A percentile compares a stretch with the other conserved stretches of the same genome.
These are phyloP conservation scores for Montipora foliosa DNA, from an alignment of 64 coral and sea anemone species.

Conservation along the genomic window DNA sequence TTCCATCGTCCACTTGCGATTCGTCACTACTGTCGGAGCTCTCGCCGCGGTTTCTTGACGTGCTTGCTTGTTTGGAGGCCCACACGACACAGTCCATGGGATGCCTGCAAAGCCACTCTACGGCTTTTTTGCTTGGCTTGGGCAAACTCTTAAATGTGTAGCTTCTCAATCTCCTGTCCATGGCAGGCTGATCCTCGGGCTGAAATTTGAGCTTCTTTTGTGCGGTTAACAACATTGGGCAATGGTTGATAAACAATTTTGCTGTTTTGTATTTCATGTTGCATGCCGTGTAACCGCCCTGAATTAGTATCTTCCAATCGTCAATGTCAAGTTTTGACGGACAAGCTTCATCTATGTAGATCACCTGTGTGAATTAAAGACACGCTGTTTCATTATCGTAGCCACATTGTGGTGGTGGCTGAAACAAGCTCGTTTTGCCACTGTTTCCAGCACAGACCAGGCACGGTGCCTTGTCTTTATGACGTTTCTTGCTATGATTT, in stretches of 20 bases:
- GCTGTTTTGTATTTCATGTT: slow-evolving; percentile 28
- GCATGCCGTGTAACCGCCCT: slow-evolving; percentile 17
- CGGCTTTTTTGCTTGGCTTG: not conserved
- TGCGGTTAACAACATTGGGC: slow-evolving; percentile 23
- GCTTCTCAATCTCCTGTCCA: slow-evolving; percentile 3
- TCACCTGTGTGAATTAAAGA: slow-evolving; percentile 42
- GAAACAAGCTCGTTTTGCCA: slow-evolving; percentile 22
- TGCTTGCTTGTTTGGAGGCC: slow-evolving; percentile 17
- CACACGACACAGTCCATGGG: slow-evolving; percentile 58
- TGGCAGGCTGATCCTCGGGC: slow-evolving; percentile 9
- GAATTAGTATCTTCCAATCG: slow-evolving; percentile 46
- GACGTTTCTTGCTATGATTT: not conserved
- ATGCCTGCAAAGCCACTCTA: slow-evolving; percentile 14
- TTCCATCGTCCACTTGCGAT: not conserved
- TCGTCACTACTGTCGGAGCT: not conserved
- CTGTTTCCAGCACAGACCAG: not conserved
- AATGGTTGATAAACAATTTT: slow-evolving; percentile 20
- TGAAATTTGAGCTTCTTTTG: slow-evolving; percentile 17
- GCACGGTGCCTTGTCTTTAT: not conserved
- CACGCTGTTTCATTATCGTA: slow-evolving; percentile 10
- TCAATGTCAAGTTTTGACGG: not conserved
- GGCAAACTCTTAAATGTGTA: slow-evolving; percentile 32
- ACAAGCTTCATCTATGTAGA: slow-evolving; percentile 57
- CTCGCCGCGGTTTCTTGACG: not conserved
- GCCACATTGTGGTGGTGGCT: not conserved